Conservation (phyloP, 2,888 invertebrate species). For the Norana najaformis region DNA sequence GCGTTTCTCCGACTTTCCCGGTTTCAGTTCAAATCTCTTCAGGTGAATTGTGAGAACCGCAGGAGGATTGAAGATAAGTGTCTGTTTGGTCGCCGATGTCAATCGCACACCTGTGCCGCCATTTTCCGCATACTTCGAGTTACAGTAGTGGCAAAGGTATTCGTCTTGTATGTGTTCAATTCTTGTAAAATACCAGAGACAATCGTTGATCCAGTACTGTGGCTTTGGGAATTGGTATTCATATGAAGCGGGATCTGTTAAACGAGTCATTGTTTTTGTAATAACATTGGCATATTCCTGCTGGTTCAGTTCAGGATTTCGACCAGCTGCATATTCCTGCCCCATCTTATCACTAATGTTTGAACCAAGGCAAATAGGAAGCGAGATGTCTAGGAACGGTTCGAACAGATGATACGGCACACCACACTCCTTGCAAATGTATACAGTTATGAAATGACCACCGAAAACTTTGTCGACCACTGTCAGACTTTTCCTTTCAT, state of each 20-base stretch:
- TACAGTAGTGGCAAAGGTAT: not conserved
- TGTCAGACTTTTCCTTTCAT: not conserved
- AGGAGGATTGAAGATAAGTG: conserved; percentile 83
- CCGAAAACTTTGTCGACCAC: conserved; percentile 14
- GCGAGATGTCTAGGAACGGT: conserved; percentile 8
- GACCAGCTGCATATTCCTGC: not conserved
- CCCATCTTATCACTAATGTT: not conserved
- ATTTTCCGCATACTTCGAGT: not conserved
- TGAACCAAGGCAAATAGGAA: not conserved
- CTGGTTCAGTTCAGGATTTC: not conserved
- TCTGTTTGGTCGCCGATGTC: conserved; percentile 64
- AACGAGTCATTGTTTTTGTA: not conserved
- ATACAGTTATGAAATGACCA: conserved; percentile 15
- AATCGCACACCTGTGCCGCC: not conserved
- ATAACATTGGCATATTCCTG: not conserved
- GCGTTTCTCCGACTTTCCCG: conserved; percentile 69
- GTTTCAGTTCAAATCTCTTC: conserved; percentile 81
- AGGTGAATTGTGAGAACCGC: conserved; percentile 90
- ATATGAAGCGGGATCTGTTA: not conserved
- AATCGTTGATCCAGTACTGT: not conserved
- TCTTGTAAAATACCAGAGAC: not conserved
- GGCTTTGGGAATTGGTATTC: not conserved
- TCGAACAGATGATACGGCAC: not conserved
- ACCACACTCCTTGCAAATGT: not conserved
- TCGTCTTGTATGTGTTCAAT: not conserved